Conservation (phyloP, 1,140 invertebrate genomes). For the Achatina immaculata region DNA sequence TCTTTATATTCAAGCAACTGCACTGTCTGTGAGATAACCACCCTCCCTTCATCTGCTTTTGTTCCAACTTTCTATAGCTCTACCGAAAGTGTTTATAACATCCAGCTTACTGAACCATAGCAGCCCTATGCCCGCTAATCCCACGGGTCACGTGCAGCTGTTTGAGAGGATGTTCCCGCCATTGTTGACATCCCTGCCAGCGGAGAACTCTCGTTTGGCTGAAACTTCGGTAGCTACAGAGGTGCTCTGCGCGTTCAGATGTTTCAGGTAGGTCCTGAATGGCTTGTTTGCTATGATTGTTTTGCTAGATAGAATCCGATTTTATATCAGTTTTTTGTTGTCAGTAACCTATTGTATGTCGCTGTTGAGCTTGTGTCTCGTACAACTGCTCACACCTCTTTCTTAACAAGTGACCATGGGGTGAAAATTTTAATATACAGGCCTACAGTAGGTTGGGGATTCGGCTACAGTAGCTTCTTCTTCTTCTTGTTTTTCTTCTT, state of each 20-base stretch:
- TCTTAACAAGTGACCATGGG: background rate
- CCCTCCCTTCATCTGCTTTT: too few relatives aligned
- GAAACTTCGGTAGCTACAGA: background rate
- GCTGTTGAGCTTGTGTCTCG: background rate
- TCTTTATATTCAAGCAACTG: too few relatives aligned
- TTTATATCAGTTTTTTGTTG: background rate
- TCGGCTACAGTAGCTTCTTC: too few relatives aligned
- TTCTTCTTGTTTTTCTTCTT: too few relatives aligned
- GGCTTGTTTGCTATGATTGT: background rate
- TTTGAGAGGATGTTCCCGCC: slow-evolving; percentile 32
- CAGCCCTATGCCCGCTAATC: background rate
- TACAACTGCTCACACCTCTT: background rate
- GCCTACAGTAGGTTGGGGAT: background rate
- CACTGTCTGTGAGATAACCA: too few relatives aligned
- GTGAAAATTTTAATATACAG: background rate
- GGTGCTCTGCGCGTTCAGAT: slow-evolving; percentile 22
- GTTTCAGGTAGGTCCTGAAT: slow-evolving; percentile 28
- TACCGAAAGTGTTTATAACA: slow-evolving; percentile 13
- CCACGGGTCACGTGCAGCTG: background rate
- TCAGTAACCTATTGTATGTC: background rate
- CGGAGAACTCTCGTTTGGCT: background rate
- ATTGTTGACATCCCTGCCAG: background rate
- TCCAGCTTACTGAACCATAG: slow-evolving; percentile 1
- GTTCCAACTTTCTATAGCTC: background rate
- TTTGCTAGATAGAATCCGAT: background rate